phyloP scores from a whole-genome alignment of 2,797 vertebrate species.

The Pseudochromis fuscus region DNA sequence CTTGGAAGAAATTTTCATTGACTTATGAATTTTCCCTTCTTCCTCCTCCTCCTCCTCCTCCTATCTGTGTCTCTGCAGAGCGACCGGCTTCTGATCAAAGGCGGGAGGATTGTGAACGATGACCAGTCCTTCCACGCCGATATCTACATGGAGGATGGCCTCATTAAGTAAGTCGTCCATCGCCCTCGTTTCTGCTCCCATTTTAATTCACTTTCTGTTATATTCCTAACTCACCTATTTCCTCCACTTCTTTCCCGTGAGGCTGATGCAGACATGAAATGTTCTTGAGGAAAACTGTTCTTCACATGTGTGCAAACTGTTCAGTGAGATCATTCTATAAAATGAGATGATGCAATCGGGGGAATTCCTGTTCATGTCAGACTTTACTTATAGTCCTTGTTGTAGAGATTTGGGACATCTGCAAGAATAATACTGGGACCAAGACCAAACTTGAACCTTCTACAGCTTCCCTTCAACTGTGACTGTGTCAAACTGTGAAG shows the following conservation, averaged over 20 bases:
- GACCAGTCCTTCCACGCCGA: slow-evolving; percentile 97
- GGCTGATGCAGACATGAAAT: neutral
- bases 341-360: neutral
- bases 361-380: neutral
- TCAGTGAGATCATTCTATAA: neutral
- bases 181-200: slow-evolving; percentile 33
- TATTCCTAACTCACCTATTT: neutral
- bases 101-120: slow-evolving; percentile 97
- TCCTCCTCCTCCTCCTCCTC: neutral
- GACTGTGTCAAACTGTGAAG: neutral
- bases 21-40: slow-evolving; percentile 4
- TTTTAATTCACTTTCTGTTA: slow-evolving; percentile 20
- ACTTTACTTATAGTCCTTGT: neutral
- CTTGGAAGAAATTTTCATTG: neutral
- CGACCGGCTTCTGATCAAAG: slow-evolving; percentile 97
- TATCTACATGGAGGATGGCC: slow-evolving; percentile 98
- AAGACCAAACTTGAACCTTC: no score
- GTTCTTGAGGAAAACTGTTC: neutral
- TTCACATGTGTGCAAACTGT: neutral
- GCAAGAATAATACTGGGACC: neutral
- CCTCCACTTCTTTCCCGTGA: neutral
- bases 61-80: slow-evolving; percentile 82
- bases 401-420: neutral
- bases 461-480: neutral
- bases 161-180: slow-evolving; percentile 91